Percentiles rank a stretch among this genome's conserved stretches.
These are phyloP conservation scores for Pampusana beccarii DNA, from an alignment of 2,113 vertebrate genomes.

Conservation along the genomic window DNA sequence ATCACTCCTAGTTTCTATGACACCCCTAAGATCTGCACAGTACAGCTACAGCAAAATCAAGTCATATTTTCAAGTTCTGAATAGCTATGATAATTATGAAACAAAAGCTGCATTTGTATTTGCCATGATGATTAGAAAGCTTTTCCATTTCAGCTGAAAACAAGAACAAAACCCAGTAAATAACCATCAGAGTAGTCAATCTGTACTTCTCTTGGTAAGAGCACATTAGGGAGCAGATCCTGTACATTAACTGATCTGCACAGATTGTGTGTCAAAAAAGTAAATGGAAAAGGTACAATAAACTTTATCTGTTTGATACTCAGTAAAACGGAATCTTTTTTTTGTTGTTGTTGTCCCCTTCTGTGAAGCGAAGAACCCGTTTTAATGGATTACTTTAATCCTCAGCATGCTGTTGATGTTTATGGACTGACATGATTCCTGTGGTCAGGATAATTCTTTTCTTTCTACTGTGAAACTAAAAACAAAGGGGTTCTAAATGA, in stretches of 20 bases:
- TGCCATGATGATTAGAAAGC: background rate
- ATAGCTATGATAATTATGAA: slow-evolving; percentile 32
- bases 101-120: background rate
- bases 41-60: slow-evolving; percentile 20
- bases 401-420: background rate
- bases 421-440: background rate
- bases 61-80: slow-evolving; percentile 21
- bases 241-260: background rate
- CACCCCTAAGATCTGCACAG: slow-evolving; percentile 24
- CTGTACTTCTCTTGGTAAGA: background rate
- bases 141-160: slow-evolving; percentile 7
- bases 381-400: background rate
- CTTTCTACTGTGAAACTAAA: background rate
- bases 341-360: no score
- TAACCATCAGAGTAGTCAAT: background rate
- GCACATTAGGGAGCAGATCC: background rate
- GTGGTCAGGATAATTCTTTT: background rate
- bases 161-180: background rate
- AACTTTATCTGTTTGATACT: background rate
- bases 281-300: background rate
- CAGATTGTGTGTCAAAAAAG: background rate
- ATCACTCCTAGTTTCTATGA: slow-evolving; percentile 49
- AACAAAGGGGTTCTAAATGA: background rate
- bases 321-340: background rate
- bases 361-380: background rate